Conservation (phyloP, 37 sponge, comb jelly and placozoan genomes). For the Ianthella basta region DNA sequence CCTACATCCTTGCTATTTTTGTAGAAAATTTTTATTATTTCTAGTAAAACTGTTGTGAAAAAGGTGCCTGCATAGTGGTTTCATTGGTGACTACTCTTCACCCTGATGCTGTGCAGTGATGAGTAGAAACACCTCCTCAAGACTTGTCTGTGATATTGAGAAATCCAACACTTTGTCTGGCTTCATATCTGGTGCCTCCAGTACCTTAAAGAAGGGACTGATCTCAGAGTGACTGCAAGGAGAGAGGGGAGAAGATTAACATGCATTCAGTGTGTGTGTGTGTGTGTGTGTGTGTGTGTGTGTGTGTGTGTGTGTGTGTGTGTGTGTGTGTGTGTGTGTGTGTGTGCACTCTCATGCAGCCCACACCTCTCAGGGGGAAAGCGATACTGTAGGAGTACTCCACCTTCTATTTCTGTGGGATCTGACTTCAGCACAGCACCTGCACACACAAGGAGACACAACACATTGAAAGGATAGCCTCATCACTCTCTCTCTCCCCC, state of each 20-base stretch:
- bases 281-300: too few species aligned
- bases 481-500: not conserved
- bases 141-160: conserved; percentile 85
- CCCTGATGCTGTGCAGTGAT: conserved; percentile 30
- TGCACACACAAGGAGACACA: not conserved
- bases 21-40: too few species aligned
- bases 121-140: conserved; percentile 83
- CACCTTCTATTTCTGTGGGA: conserved; percentile 66
- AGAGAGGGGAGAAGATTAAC: not conserved
- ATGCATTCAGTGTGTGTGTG: not conserved
- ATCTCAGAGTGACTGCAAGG: conserved; percentile 49
- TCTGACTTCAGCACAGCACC: conserved; percentile 53
- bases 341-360: too few species aligned
- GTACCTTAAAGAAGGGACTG: conserved; percentile 68
- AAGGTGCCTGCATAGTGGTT: not conserved
- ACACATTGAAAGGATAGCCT: too few species aligned
- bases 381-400: conserved; percentile 52
- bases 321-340: too few species aligned
- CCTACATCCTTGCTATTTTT: too few species aligned
- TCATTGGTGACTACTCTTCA: not conserved
- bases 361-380: conserved; percentile 77
- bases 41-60: too few species aligned
- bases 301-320: too few species aligned
- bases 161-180: conserved; percentile 52
- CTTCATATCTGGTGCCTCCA: conserved; percentile 50